phyloP scores from a whole-genome alignment of 2,888 invertebrate genomes.

The Anagyrus pseudococci region DNA sequence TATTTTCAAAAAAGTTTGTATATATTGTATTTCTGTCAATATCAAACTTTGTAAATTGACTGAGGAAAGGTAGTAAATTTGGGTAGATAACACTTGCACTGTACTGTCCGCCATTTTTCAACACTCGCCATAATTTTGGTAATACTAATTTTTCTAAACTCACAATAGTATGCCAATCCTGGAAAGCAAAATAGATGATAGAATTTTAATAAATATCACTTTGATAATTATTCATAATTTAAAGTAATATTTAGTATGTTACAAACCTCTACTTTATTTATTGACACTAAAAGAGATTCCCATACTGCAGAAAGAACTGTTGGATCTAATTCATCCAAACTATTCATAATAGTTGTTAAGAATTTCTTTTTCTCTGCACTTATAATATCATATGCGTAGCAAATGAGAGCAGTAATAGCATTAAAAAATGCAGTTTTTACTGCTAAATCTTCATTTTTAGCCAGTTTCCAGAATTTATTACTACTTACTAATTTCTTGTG shows the following conservation, averaged over 20 bases:
- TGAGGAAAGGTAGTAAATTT: slow-evolving; percentile 78
- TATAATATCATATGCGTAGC: slow-evolving; percentile 66
- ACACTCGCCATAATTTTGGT: slow-evolving; percentile 72
- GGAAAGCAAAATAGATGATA: slow-evolving; percentile 51
- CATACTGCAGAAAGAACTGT: slow-evolving; percentile 73
- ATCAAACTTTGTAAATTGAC: slow-evolving; percentile 69
- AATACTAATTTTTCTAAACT: slow-evolving; percentile 78
- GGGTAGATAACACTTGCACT: slow-evolving; percentile 77
- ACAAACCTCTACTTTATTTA: slow-evolving; percentile 67
- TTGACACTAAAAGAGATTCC: slow-evolving; percentile 74
- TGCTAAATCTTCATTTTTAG: slow-evolving; percentile 65
- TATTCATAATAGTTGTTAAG: slow-evolving; percentile 68
- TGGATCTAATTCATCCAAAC: slow-evolving; percentile 75
- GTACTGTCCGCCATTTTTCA: slow-evolving; percentile 78
- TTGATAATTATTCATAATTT: not conserved
- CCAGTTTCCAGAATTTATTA: slow-evolving; percentile 76
- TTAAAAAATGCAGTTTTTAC: slow-evolving; percentile 74
- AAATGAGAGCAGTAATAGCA: slow-evolving; percentile 69
- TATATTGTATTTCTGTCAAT: slow-evolving; percentile 66
- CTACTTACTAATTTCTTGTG: slow-evolving; percentile 67
- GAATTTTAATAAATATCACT: not conserved
- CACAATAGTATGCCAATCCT: slow-evolving; percentile 76
- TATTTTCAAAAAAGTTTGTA: slow-evolving; percentile 72
- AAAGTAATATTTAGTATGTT: slow-evolving; percentile 2
- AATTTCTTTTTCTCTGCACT: slow-evolving; percentile 66